Evolutionary conservation across 2,797 vertebrate genomes (phyloP).

Genomic region (Dicrostonyx torquatus): DNA sequence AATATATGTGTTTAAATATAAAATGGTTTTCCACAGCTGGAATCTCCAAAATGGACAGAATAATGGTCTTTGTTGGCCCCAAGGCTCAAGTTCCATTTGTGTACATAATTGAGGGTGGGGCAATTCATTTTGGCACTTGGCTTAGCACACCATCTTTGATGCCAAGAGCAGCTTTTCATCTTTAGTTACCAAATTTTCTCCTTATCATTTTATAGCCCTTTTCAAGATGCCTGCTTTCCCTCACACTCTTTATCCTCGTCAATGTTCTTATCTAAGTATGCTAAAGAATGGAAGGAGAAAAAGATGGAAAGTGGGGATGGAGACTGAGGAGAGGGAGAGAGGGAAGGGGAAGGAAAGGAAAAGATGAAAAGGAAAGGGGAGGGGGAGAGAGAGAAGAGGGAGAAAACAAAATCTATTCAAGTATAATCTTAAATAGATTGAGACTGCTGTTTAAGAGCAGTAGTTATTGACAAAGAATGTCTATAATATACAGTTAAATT

Average conservation of each 20-base stretch:
- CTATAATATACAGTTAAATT: slow-evolving; percentile 22
- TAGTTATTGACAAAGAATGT: slow-evolving; percentile 43
- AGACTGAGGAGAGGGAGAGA: background rate
- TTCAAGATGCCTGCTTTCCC: background rate
- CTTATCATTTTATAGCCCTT: slow-evolving; percentile 20
- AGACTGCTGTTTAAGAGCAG: slow-evolving; percentile 24
- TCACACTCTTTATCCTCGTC: background rate
- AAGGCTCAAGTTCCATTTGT: slow-evolving; percentile 46
- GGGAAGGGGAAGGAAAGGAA: background rate
- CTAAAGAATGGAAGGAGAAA: background rate
- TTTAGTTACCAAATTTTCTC: background rate
- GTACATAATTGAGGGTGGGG: slow-evolving; percentile 19
- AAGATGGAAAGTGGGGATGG: background rate
- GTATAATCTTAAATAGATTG: slow-evolving; percentile 39
- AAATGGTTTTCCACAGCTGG: slow-evolving; percentile 32
- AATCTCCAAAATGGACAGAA: slow-evolving; percentile 49
- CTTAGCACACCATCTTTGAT: slow-evolving; percentile 42
- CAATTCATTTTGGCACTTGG: slow-evolving; percentile 52
- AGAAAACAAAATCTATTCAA: background rate
- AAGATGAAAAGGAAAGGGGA: background rate
- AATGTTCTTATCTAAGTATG: slow-evolving; percentile 37
- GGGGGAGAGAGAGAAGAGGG: background rate
- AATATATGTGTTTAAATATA: background rate
- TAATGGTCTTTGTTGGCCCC: slow-evolving; percentile 33
- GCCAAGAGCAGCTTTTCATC: slow-evolving; percentile 39